A percentile compares a stretch with the other conserved stretches of the same genome.
phyloP scores from a whole-genome alignment of 1,140 invertebrate species.

The Globodera ellingtonae region DNA sequence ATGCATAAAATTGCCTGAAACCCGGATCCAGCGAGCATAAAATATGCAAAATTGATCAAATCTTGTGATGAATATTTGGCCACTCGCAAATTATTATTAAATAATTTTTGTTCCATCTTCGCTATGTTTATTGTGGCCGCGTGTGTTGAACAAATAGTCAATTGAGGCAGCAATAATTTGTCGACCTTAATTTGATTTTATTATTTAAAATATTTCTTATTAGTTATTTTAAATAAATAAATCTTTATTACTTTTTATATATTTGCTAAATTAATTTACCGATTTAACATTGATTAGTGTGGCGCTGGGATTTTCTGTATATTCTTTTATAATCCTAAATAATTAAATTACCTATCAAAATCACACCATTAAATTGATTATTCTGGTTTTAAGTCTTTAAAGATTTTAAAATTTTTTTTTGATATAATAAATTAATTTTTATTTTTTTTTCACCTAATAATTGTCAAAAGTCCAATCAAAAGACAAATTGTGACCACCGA shows the following conservation, averaged over 20 bases:
- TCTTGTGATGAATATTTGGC: conserved; percentile 15
- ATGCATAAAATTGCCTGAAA: conserved; percentile 28
- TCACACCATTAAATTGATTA: conserved; percentile 3
- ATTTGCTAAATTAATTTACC: conserved; percentile 13
- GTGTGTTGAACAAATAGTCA: conserved; percentile 37
- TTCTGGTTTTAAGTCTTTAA: background rate
- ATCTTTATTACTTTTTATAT: conserved; percentile 7
- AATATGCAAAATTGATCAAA: conserved; percentile 43
- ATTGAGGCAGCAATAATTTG: conserved; percentile 39
- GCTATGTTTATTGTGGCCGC: conserved; percentile 28
- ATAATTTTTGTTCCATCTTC: conserved; percentile 28
- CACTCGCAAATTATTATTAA: conserved; percentile 1
- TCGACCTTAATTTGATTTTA: conserved; percentile 29
- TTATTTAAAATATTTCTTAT: background rate
- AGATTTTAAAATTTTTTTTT: background rate
- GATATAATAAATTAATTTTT: background rate
- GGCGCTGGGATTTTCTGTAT: conserved; percentile 27
- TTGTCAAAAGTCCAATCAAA: conserved; percentile 38
- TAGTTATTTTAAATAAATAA: background rate
- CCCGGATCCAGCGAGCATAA: conserved; percentile 38
- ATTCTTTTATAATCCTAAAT: conserved; percentile 36
- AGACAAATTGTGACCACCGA: conserved; percentile 35
- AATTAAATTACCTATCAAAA: background rate
- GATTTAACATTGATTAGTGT: conserved; percentile 34
- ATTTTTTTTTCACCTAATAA: conserved; percentile 27